Percentiles rank a stretch among this genome's conserved stretches.
These are phyloP conservation scores for Tetragnatha montana DNA, from an alignment of 2,888 invertebrate genomes.

Conservation along the genomic window DNA sequence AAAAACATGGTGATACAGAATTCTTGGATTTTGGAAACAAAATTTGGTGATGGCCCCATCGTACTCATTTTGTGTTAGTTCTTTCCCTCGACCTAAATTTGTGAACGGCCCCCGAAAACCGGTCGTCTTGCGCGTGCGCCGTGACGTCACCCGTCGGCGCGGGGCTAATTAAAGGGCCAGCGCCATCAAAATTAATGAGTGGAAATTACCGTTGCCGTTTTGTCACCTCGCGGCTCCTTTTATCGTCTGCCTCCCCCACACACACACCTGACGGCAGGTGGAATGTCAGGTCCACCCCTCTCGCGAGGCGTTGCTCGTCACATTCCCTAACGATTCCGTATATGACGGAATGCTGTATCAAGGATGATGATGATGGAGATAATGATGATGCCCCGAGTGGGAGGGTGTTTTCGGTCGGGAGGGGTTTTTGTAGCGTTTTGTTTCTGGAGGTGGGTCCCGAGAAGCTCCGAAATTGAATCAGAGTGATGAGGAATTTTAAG, in stretches of 20 bases:
- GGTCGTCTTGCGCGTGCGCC: conserved; percentile 50
- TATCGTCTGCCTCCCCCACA: conserved; percentile 22
- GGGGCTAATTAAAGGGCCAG: conserved; percentile 59
- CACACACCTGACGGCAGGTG: conserved; percentile 56
- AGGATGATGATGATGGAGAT: background rate
- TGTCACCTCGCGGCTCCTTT: conserved; percentile 68
- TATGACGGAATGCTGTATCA: conserved; percentile 7
- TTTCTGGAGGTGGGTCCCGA: background rate
- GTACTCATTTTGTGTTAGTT: too few relatives aligned
- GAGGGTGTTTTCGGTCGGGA: background rate
- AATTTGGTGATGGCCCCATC: too few relatives aligned
- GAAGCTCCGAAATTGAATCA: too few relatives aligned
- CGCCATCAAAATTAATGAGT: conserved; percentile 70
- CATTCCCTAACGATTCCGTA: conserved; percentile 53
- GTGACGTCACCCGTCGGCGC: conserved; percentile 42
- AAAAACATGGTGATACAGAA: too few relatives aligned
- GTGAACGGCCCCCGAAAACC: background rate
- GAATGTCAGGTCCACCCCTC: conserved; percentile 42
- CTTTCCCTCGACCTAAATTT: background rate
- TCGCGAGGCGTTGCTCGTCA: conserved; percentile 36
- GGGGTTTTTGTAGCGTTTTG: background rate
- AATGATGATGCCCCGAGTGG: background rate
- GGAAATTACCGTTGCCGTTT: conserved; percentile 64
- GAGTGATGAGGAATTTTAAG: too few relatives aligned
- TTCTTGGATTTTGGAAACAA: too few relatives aligned